These are phyloP conservation scores for Onychomys arenicola DNA, from an alignment of 2,797 vertebrate species.

Conservation along the genomic window DNA sequence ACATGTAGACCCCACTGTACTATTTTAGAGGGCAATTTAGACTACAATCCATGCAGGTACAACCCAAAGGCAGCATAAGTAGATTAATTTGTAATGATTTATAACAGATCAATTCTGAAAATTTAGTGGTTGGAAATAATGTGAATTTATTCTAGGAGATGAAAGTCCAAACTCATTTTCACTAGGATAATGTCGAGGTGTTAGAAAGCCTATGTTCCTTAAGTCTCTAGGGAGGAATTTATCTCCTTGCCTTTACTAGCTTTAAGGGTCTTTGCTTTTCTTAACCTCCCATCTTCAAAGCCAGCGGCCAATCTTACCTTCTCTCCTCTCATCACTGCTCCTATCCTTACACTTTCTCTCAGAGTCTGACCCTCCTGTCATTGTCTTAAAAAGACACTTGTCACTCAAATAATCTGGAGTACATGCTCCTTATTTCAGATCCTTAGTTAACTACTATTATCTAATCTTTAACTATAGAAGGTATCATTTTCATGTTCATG, in stretches of 20 bases:
- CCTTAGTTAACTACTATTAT: not conserved
- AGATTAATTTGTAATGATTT: not conserved
- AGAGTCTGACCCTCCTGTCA: not conserved
- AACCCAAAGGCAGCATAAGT: not conserved
- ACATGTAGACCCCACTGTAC: not conserved
- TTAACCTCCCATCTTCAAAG: not conserved
- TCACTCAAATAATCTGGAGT: not conserved
- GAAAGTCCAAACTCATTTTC: not conserved
- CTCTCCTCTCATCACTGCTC: no score
- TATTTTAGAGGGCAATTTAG: not conserved
- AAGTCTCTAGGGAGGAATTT: not conserved
- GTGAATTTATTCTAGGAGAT: not conserved
- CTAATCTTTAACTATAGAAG: not conserved
- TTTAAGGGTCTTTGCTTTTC: not conserved
- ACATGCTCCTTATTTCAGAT: not conserved
- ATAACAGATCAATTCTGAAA: not conserved
- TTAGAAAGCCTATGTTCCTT: not conserved
- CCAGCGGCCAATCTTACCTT: not conserved
- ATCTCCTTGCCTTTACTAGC: not conserved
- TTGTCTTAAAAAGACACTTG: not conserved
- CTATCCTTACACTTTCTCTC: not conserved
- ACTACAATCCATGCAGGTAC: not conserved
- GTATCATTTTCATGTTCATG: not conserved
- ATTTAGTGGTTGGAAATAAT: not conserved
- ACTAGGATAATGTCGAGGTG: not conserved